Percentiles rank a stretch among this genome's conserved stretches.
phyloP scores from a whole-genome alignment of 2,113 vertebrate species.

The Cervus canadensis region DNA sequence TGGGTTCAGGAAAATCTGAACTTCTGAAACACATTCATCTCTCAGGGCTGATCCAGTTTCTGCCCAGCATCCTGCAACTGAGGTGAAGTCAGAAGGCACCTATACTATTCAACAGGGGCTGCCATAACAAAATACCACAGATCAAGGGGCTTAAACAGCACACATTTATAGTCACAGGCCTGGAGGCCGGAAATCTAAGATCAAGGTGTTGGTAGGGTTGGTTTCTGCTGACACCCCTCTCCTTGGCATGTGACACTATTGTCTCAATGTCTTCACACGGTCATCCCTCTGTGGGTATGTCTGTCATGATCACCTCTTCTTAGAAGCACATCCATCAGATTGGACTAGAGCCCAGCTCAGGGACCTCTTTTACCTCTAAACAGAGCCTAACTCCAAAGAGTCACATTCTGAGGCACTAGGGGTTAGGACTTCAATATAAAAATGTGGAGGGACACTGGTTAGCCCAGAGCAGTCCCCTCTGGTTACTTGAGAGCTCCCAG shows the following conservation, averaged over 20 bases:
- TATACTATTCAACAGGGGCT: neutral
- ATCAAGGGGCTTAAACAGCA: rapidly evolving
- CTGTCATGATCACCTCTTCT: neutral
- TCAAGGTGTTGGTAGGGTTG: neutral
- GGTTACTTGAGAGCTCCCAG: neutral
- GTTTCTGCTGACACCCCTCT: neutral
- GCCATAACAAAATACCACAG: neutral
- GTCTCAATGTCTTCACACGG: rapidly evolving
- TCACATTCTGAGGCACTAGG: neutral
- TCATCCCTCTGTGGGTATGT: neutral
- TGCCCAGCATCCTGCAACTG: neutral
- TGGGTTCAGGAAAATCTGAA: neutral
- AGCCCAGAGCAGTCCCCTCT: neutral
- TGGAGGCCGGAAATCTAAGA: neutral
- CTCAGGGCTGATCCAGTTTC: neutral
- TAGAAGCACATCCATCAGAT: neutral
- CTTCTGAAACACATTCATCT: neutral
- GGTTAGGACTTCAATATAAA: neutral
- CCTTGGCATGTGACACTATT: rapidly evolving
- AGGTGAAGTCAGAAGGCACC: neutral
- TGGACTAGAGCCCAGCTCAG: neutral
- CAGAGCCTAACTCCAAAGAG: neutral
- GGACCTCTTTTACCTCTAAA: neutral
- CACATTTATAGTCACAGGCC: neutral
- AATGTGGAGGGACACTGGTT: too few species aligned